Evolutionary conservation across 2,113 vertebrate species (phyloP).

Genomic region (Formicarius rufipectus): DNA sequence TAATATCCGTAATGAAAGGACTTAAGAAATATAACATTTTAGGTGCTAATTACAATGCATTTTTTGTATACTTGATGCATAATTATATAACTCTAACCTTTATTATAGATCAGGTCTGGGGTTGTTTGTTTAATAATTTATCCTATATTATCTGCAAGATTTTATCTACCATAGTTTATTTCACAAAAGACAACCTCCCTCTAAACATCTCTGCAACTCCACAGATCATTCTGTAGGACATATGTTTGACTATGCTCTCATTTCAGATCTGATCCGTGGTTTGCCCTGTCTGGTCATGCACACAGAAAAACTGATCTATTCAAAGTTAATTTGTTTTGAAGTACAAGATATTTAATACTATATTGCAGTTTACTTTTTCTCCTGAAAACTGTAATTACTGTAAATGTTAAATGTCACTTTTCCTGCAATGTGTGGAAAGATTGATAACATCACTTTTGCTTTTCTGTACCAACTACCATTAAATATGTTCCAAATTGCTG

Average conservation of each 20-base stretch:
- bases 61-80: neutral
- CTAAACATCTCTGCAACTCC: neutral
- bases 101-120: neutral
- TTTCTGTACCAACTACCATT: neutral
- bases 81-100: neutral
- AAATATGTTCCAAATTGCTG: neutral
- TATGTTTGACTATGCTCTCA: neutral
- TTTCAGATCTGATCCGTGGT: neutral
- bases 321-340: neutral
- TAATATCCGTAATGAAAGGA: neutral
- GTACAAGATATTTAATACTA: neutral
- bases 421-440: neutral
- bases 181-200: neutral
- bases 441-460: neutral
- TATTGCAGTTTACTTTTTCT: neutral
- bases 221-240: neutral
- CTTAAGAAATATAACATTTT: neutral
- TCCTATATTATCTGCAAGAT: neutral
- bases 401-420: neutral
- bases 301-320: neutral
- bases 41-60: neutral
- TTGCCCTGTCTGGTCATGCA: neutral
- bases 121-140: neutral
- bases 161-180: neutral
- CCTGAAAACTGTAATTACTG: neutral